Evolutionary conservation across 2,113 vertebrate genomes (phyloP), one percentile per base, ranked within the genome.

Genomic region (Caloenas nicobarica): DNA sequence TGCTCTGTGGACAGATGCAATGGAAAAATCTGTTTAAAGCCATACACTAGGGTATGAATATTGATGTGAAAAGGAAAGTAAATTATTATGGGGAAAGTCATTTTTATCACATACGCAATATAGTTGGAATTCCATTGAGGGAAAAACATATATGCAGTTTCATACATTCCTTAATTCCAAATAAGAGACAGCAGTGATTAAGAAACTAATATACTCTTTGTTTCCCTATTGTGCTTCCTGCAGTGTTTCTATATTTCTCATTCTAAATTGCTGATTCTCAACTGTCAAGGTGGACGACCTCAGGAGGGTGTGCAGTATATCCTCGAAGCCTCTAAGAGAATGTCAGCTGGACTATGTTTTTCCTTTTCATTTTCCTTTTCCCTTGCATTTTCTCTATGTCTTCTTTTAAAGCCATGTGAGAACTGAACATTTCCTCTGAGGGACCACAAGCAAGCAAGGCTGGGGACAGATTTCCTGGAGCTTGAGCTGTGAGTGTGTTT

Each of bases 21-120:
- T 95, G 56, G 89, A 95, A 93, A 92, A 97, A 95, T 87, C 64
- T 92, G 69, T 87, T 92, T 96, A 79, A 96, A 96, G 61, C 86
- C 7, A 1, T 96, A 92, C 81, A 91, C 85, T 60, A 61, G 74
- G 71, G 82, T 88, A 94, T 94, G 92, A 92, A 93, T 97, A 95
- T 91, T 96, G 89, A 96, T 96, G 89, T 80, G 94, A 94, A 84
- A 34, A 13, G 56, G 34, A 89, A 95, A 95, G 81, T 66, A 93
- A 91, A 95, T 96, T 94, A 93, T 94, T 96, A 89, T 56, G 66
- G 85, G 44, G 58, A 91, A 94, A 91, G 80, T 86, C 7, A 72
- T 94, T 97, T 95, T 95, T 95, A 76, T 93, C 68, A 70, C 79
- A 89, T 68, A 79, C 1, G 0, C 66, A 95, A 82, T 89, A 87